Evolutionary conservation across 2,113 vertebrate genomes (phyloP), one percentile per base, ranked within the genome.

Genomic region (Myrmophylax atrothorax): DNA sequence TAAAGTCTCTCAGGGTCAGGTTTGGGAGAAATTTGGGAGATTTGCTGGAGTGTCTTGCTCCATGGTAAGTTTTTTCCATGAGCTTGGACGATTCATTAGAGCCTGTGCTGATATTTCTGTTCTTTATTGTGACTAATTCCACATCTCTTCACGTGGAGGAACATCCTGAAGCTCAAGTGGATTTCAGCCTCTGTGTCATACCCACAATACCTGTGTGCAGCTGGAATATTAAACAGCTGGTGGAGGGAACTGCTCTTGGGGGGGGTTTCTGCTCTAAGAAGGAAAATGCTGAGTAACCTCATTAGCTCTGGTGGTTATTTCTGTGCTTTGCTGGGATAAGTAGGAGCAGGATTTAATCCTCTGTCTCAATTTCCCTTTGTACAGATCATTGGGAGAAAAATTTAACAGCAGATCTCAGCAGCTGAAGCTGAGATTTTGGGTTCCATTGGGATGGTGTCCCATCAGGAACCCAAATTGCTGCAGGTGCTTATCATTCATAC

Each of bases 251-350:
- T 31, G 63, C 84, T 66, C n/a, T 79, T 80, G 37, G 49, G 74
- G 74, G 90, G 68, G 59, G 10, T 59, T 93, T 85, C 53, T 89
- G 81, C 85, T 85, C 9, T 0, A 23, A 42, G 77, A 49, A 66
- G 85, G 38, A 82, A 93, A 87, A 62, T 62, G 91, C 84, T 87
- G 93, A 91, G 74, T 87, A 94, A 89, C 81, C 38, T 89, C 70
- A 42, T 95, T 83, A 96, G 58, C 84, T 62, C 6, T 44, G 66
- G 12, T 87, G 31, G 78, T 88, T 93, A 67, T 59, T 96, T 64
- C 86, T 93, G 62, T 84, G 37, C 67, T 87, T 87, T 0, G 1
- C 5, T 79, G 70, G 81, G 53, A 2, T 60, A 40, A 78, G 80
- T 6, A 20, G 4, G 63, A 82, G 40, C 70, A 64, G 66, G 81